phyloP scores from a whole-genome alignment of 1,140 invertebrate genomes.

The Atopsyche davidsoni region DNA sequence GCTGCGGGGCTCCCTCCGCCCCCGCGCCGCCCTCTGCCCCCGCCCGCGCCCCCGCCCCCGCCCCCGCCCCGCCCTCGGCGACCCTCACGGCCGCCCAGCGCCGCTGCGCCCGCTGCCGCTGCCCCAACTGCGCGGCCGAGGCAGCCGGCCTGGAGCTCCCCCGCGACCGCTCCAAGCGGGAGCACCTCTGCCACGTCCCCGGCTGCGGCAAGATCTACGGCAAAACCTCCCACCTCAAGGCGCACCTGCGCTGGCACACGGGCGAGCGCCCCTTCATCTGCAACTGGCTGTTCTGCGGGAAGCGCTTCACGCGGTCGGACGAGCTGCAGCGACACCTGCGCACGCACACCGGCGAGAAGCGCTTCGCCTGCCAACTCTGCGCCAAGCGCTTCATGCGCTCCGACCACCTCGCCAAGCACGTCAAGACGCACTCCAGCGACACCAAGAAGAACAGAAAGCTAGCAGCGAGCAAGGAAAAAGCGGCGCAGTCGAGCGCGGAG shows the following conservation, averaged over 20 bases:
- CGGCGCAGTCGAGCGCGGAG: constrained; percentile 4
- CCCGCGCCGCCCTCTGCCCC: neutral
- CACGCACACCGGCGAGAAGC: constrained; percentile 78
- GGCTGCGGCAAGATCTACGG: constrained; percentile 90
- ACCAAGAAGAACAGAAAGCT: constrained; percentile 45
- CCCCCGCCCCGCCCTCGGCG: constrained; percentile 31
- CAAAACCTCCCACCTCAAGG: constrained; percentile 86
- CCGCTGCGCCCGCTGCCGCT: constrained; percentile 59
- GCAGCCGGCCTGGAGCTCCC: constrained; percentile 54
- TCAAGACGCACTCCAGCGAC: constrained; percentile 68
- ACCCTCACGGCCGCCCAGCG: constrained; percentile 43
- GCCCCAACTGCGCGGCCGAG: constrained; percentile 66
- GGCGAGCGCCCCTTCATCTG: constrained; percentile 73
- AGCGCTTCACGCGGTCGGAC: constrained; percentile 83
- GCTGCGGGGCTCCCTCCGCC: constrained; percentile 7
- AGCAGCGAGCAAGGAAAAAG: constrained; percentile 32
- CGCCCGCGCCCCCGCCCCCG: neutral
- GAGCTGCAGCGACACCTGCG: constrained; percentile 77
- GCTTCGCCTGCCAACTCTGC: constrained; percentile 69
- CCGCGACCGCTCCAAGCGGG: constrained; percentile 59
- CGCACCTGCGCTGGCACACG: constrained; percentile 79
- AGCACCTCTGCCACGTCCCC: constrained; percentile 85
- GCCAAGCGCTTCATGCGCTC: constrained; percentile 76
- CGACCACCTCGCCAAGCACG: constrained; percentile 79
- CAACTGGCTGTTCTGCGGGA: constrained; percentile 76